Base-by-base conservation (phyloP, 2,888 invertebrate species). In the Rhimphoctona megacephalus region DNA sequence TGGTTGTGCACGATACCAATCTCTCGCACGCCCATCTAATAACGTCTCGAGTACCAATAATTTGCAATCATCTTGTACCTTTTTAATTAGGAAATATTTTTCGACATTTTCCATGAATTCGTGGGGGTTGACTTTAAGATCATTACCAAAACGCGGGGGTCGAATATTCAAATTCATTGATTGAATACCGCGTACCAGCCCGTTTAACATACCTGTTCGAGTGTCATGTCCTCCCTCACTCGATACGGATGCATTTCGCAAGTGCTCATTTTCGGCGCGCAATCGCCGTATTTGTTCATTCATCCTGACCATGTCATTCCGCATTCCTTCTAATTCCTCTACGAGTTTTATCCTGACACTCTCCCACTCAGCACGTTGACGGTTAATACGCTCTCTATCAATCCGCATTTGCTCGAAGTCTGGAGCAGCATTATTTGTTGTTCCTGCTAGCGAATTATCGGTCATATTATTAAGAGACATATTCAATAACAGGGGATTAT, bases 141-240 rank as follows among this genome's bases (percentile, higher is more conserved):
- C 69, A 46, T 43, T 69, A n/a, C 69, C 69, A 46, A 69, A 69
- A 22, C 36, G 19, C 11, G 69, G 69, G 3, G 46, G 22, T 22
- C 22, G 4, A 69, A 43, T 43, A n/a, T 69, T 69, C 8, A 43
- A n/a, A 69, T 43, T 69, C 57, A 61, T 61, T 3, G 57, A 61
- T 1, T 43, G 69, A 8, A 69, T 36, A 11, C 43, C 69, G 22
- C 69, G 25, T 9, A 69, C 36, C 3, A 69, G 25, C 69, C 69
- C 69, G 46, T 69, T 43, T 22, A 69, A 5, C 43, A 69, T 69
- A 46, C 69, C 69, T 46, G 69, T 61, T 25, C 57, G 1, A 0
- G 25, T 30, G 2, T 61, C 57, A 7, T 7, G 43, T 8, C 8
- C 8, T 11, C 6, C 43, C 43, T 43, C 43, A 9, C 43, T 43